These are phyloP conservation scores for Beroe ovata DNA, from an alignment of 37 sponge, comb jelly and placozoan species.

Conservation along the genomic window DNA sequence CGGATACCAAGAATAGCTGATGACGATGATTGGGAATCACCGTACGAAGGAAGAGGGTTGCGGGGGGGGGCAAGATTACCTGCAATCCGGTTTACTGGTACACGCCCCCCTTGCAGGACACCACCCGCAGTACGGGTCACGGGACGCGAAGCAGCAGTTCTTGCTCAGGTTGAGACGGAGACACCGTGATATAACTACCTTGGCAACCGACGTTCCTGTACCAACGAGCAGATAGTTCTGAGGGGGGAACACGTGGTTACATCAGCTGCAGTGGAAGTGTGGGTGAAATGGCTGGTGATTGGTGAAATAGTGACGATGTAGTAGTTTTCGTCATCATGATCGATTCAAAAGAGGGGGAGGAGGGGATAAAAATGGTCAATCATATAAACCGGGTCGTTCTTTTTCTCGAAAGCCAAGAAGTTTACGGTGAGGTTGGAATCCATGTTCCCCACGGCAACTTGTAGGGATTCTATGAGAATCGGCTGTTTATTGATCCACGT, in stretches of 20 bases:
- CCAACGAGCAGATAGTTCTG: conserved; percentile 22
- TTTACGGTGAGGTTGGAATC: conserved; percentile 9
- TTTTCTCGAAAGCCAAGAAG: conserved; percentile 50
- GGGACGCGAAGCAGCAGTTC: conserved; percentile 40
- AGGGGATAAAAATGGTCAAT: no score
- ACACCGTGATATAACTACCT: conserved; percentile 40
- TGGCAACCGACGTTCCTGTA: conserved; percentile 26
- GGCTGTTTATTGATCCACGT: background rate
- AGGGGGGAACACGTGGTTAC: background rate
- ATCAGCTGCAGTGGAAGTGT: no score
- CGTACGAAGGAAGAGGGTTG: background rate
- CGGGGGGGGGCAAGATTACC: conserved; percentile 33
- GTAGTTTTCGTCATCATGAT: background rate
- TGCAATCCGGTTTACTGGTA: conserved; percentile 33
- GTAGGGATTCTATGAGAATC: conserved; percentile 12
- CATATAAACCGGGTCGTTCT: background rate
- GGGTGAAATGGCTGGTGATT: background rate
- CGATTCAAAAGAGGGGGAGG: background rate
- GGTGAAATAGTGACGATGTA: background rate
- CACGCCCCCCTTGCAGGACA: background rate
- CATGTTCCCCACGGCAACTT: conserved; percentile 14
- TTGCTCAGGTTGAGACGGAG: background rate
- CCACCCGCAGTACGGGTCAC: conserved; percentile 43
- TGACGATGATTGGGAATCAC: background rate
- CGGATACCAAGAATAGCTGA: no score